Conservation (phyloP, 2,797 vertebrate species). For the Syndactyla subalaris region DNA sequence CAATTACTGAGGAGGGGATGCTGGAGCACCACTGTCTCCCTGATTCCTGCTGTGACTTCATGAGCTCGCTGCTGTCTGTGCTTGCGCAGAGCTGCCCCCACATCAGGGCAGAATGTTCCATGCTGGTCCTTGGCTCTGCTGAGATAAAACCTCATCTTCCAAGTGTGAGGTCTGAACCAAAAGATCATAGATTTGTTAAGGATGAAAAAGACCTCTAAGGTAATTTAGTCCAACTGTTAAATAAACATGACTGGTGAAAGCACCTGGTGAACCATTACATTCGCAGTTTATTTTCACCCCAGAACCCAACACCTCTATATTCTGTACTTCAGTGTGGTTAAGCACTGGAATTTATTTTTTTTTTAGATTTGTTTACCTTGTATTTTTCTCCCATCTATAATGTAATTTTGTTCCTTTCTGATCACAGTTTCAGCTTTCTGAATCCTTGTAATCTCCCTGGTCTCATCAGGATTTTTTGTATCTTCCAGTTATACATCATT, state of each 20-base stretch:
- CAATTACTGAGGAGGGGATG: not conserved
- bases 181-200: not conserved
- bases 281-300: not conserved
- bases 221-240: not conserved
- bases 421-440: not conserved
- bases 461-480: not conserved
- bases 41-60: accelerated
- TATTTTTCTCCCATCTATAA: not conserved
- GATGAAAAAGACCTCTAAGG: not conserved
- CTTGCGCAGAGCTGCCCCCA: accelerated
- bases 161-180: not conserved
- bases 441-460: not conserved
- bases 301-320: not conserved
- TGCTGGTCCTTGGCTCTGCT: not conserved
- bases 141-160: not conserved
- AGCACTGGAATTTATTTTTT: not conserved
- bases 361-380: not conserved
- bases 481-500: not conserved
- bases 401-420: not conserved
- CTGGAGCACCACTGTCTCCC: not conserved
- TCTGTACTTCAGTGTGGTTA: not conserved
- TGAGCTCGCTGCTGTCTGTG: not conserved
- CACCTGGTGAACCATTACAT: not conserved
- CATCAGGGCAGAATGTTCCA: not conserved
- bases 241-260: not conserved